Base-by-base conservation (phyloP, 2,797 vertebrate genomes). In the Eremophila alpestris region DNA sequence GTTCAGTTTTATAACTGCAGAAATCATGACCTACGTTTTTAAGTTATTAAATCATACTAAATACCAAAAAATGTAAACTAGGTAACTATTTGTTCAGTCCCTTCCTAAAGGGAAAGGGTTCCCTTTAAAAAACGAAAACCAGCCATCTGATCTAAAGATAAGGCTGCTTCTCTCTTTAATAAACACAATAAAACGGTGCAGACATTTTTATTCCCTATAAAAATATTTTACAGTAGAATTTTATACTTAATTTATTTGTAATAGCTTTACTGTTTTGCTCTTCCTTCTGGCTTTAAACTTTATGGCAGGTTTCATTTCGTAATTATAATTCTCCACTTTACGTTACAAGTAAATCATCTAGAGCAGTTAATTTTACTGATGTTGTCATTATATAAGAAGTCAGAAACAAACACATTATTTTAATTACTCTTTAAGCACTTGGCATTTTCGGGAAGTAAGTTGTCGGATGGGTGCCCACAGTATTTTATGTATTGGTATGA, bases 371-470 rank as follows among this genome's bases (percentile, higher is more conserved):
- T 95, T 96, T 97, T 95, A 97, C 93, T 93, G 89, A 94, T 93
- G 74, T 89, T 90, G 77, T 90, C 87, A 83, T 93, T 93, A 93
- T 86, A 87, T 74, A 93, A 96, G 93, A 91, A 94, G 71, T 94
- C 77, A 94, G 95, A 96, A 97, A 94, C 87, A 96, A 95, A 95
- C 87, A 96, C 87, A 94, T 96, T 95, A 96, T 95, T 96, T 96
- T 96, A 96, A 97, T 96, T 96, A 95, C 95, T 94, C 81, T 89
- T 96, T 93, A 94, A 96, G 90, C 83, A 90, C 81, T 96, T 93
- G 85, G 79, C 92, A 92, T 89, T 93, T 93, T 96, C 16, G 19
- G 60, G 65, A 95, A 93, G 84, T 40, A 87, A 63, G 67, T 80
- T 93, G 79, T 93, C 90, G 45, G 89, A 93, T 93, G 90, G 70